These are phyloP conservation scores for Hermodice carunculata DNA, from an alignment of 2,888 invertebrate species.

Conservation along the genomic window DNA sequence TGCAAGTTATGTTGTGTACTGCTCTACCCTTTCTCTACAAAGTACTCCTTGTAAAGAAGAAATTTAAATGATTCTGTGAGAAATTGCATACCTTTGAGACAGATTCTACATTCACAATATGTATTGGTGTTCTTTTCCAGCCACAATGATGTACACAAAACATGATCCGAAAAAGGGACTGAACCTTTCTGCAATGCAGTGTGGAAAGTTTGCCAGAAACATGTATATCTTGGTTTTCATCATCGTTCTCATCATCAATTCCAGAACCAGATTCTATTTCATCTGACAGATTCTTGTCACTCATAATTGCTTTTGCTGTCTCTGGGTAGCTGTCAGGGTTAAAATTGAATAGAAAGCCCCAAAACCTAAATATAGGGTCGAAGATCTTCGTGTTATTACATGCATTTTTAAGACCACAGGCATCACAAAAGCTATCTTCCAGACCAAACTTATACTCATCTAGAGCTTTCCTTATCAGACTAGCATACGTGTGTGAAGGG, in stretches of 20 bases:
- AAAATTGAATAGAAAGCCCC: constrained; percentile 11
- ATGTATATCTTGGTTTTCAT: neutral
- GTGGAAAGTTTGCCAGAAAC: neutral
- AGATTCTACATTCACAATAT: too few species aligned
- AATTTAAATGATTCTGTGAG: too few species aligned
- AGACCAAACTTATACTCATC: constrained; percentile 11
- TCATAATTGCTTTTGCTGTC: constrained; percentile 12
- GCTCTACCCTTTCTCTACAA: too few species aligned
- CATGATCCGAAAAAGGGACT: too few species aligned
- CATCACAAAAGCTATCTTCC: constrained; percentile 13
- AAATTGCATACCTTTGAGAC: too few species aligned
- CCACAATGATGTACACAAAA: too few species aligned
- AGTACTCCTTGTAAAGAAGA: too few species aligned
- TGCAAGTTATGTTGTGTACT: too few species aligned
- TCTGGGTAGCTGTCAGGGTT: constrained; percentile 6
- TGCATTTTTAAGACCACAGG: constrained; percentile 10
- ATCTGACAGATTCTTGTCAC: neutral
- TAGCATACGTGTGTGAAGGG: neutral
- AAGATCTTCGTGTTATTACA: constrained; percentile 10
- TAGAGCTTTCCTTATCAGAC: neutral
- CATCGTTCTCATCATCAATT: neutral
- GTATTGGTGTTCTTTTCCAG: too few species aligned
- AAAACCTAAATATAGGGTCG: constrained; percentile 3
- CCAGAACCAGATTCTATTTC: neutral
- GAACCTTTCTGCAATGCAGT: too few species aligned